Evolutionary conservation across 2,888 invertebrate genomes (phyloP), one percentile per base, ranked within the genome.

Genomic region (Boloria euphrosyne): DNA sequence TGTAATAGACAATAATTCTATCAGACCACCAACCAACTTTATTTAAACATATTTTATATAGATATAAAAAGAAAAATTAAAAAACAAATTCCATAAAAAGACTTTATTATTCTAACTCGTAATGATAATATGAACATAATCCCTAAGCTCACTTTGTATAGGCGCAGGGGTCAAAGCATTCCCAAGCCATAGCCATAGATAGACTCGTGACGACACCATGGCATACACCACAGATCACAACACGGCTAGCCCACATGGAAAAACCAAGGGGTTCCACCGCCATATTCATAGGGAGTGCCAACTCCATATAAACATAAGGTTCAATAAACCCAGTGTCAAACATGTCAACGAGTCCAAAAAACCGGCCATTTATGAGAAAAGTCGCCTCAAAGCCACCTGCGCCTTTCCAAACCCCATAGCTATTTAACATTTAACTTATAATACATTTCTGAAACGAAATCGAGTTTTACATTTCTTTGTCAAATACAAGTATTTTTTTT

Each of bases 191-290:
- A 68, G 68, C 64, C 69, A 52, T 73, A 66, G 61, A 62, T 65
- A 69, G 70, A 54, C 65, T 73, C 71, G 67, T 59, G 69, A 62
- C 62, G 68, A 69, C 66, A 71, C 66, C 71, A 71, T 70, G 66
- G 69, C 38, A 66, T 59, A 63, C 27, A 62, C 66, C 69, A 58
- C 53, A 54, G 62, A 65, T 52, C 27, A 69, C 65, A 68, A 57
- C 60, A 70, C 75, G 72, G 70, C 77, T 77, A 76, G 75, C 77
- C 75, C 77, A 77, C 76, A 58, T 65, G 68, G 70, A 62, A 18
- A 13, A 5, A 57, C 70, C 71, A 70, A 64, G 75, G 75, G 76
- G 73, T 72, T 74, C 74, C 70, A 66, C 74, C 71, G 62, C 49
- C 17, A 69, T 69, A 64, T 65, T 60, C 64, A 44, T 55, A 59